Evolutionary conservation across 2,113 vertebrate species (phyloP), one percentile per base, ranked within the genome.

Genomic region (Vidua chalybeata): DNA sequence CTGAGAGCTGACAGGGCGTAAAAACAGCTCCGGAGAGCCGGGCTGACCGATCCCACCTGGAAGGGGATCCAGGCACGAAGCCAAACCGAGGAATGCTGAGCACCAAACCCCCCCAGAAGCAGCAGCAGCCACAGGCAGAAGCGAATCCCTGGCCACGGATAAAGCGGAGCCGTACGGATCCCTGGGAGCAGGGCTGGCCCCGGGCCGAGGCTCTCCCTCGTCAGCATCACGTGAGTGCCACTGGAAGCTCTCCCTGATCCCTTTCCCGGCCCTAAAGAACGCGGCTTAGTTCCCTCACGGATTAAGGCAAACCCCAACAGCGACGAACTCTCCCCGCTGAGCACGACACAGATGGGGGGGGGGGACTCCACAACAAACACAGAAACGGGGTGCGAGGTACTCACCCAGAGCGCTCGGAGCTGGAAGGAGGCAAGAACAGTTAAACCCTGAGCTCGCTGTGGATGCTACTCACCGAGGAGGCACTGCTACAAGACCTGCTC

Each of bases 381-480:
- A 62, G 9, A 28, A 37, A 81, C 24, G 56, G 91, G 91, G 87
- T 92, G 51, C 56, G 87, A 96, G 80, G 95, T 98, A 98, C 98
- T 98, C 98, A 98, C 98, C 98, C 96, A 59, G 85, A 43, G 96
- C 37, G 81, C 84, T 63, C 93, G 10, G 52, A 82, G 96, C 97
- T 97, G 94, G 69, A 96, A 87, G 93, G 94, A 91, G 93, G 88
- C 48, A 96, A 95, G 68, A 92, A 63, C 43, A n/a, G 87, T 56
- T 97, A 96, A 91, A 89, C n/a, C 61, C 88, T 55, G 89, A 96
- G 45, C 92, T 91, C 91, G 6, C 97, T 78, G 89, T 73, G 97
- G 98, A 79, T 91, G 97, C 94, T 97, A 98, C 98, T 98, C 98
- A 98, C 98, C 98, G 98, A 98, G 97, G 98, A 98, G 91, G 97